Evolutionary conservation across 2,113 vertebrate species (phyloP).

Genomic region (Aptenodytes forsteri): DNA sequence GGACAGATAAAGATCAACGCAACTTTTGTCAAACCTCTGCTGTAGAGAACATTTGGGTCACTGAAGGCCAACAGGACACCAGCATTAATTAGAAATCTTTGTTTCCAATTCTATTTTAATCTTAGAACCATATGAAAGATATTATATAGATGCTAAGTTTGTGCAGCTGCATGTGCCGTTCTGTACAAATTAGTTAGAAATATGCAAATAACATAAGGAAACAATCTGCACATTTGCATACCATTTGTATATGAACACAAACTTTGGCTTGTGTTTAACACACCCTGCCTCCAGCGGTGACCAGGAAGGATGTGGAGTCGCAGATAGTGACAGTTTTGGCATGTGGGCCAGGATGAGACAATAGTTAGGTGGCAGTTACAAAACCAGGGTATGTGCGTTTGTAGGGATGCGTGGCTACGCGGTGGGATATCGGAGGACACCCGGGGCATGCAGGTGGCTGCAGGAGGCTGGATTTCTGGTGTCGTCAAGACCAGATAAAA

Average conservation of each 20-base stretch:
- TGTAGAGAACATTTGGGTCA: neutral
- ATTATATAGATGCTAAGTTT: neutral
- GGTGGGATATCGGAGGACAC: neutral
- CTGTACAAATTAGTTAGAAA: neutral
- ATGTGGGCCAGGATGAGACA: neutral
- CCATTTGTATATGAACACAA: neutral
- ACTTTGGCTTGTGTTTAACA: neutral
- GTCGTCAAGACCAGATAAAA: neutral
- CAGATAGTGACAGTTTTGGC: neutral
- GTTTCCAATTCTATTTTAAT: neutral
- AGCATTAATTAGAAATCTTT: neutral
- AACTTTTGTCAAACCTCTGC: neutral
- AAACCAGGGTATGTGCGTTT: neutral
- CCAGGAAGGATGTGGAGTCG: neutral
- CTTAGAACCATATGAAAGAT: neutral
- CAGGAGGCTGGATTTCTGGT: neutral
- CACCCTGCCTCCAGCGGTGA: rapidly evolving
- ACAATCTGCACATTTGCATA: neutral
- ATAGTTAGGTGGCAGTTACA: neutral
- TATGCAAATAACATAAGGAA: neutral
- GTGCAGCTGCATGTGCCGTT: neutral
- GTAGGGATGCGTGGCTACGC: neutral
- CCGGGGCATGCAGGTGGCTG: neutral
- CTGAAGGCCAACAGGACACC: neutral
- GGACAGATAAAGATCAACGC: neutral